Percentiles rank a stretch among this genome's conserved stretches.
phyloP scores from a whole-genome alignment of 2,888 invertebrate genomes.

The Tetranychus truncatus region DNA sequence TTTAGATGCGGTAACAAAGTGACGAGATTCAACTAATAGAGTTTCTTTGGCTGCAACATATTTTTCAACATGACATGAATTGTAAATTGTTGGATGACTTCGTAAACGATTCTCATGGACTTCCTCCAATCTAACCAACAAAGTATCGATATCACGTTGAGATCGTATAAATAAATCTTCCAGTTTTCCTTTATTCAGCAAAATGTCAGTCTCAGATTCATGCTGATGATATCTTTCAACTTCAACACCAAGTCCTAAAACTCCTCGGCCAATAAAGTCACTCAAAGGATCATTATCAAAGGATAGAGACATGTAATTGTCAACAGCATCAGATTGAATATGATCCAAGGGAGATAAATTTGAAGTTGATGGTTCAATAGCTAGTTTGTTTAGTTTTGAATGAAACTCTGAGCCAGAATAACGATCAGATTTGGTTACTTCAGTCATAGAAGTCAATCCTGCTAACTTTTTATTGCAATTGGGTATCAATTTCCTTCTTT shows the following conservation, averaged over 20 bases:
- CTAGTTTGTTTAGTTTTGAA: too few relatives aligned
- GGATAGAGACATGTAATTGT: neutral
- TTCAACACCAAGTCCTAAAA: neutral
- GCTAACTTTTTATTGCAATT: too few relatives aligned
- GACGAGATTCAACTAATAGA: slow-evolving; percentile 56
- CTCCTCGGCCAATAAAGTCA: neutral
- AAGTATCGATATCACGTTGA: slow-evolving; percentile 19
- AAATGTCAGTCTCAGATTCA: neutral
- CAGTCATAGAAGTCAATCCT: too few relatives aligned
- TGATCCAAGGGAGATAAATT: neutral
- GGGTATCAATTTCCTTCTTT: too few relatives aligned
- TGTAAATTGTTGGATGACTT: slow-evolving; percentile 7
- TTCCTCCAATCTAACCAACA: slow-evolving; percentile 19
- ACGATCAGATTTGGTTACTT: too few relatives aligned
- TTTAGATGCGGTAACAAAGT: slow-evolving; percentile 63
- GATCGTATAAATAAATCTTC: slow-evolving; percentile 17
- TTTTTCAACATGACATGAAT: slow-evolving; percentile 22
- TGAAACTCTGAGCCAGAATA: too few relatives aligned
- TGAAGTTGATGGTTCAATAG: too few relatives aligned
- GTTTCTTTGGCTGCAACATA: slow-evolving; percentile 44
- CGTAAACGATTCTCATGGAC: slow-evolving; percentile 17
- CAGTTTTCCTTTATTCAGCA: neutral
- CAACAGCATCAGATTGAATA: neutral
- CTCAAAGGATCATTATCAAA: neutral
- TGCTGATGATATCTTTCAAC: neutral